Evolutionary conservation across 2,113 vertebrate genomes (phyloP), one percentile per base, ranked within the genome.

Genomic region (Albula goreensis): DNA sequence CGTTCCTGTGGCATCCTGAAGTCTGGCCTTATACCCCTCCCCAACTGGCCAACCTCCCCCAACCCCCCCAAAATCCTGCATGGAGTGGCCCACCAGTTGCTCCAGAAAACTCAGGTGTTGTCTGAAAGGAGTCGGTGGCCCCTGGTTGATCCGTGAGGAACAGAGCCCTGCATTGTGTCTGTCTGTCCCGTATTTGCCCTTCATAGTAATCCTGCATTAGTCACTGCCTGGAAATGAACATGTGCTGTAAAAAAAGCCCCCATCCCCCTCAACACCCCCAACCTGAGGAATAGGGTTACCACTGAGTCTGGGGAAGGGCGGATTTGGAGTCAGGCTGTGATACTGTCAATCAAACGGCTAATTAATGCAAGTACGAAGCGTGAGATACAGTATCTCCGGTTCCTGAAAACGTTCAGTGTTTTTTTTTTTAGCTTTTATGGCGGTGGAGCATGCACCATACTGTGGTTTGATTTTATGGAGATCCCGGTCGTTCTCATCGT

Each of bases 31-130:
- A 50, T 41, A 81, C 80, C 19, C 78, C 78, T 22, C 78, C 52
- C 12, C 49, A 85, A 78, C 51, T 31, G 63, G 31, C 31, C 31
- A 41, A 41, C 31, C 31, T 41, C 31, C 74, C 53, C 81, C 57
- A 82, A 80, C 79, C 85, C 51, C 87, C 85, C 81, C 66, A 49
- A n/a, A 22, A 48, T 5, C 15, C 78, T 79, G 25, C 41, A 13
- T 49, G 77, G n/a, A 0, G 53, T 50, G 57, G 17, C 78, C 7
- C 19, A 51, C n/a, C 7, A 50, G 51, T 74, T 50, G 79, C 85
- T 83, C 50, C 86, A 88, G 41, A 77, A 86, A 56, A 87, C 83
- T 82, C 88, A 87, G 84, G 88, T 89, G 86, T 87, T 52, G 52
- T 83, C 81, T 83, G 84, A 50, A 79, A 19, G 13, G 41, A 48